Evolutionary conservation across 2,888 invertebrate genomes (phyloP), one percentile per base, ranked within the genome.

Genomic region (Cephonodes hylas): DNA sequence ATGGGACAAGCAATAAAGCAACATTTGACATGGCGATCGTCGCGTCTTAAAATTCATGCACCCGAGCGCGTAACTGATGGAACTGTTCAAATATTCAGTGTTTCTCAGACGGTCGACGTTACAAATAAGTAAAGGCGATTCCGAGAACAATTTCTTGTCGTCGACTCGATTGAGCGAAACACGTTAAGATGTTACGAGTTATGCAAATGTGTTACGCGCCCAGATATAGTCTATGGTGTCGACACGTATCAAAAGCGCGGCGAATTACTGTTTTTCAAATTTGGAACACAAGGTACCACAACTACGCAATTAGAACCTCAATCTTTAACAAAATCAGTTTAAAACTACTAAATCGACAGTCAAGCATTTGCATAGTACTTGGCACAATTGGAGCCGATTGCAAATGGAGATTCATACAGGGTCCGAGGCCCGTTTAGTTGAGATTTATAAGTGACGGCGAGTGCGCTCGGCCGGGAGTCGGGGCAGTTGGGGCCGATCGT

Each of bases 371-470:
- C 62, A 64, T 68, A 67, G 65, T 64, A 63, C 57, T 59, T 42
- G 56, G 42, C 56, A 68, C 75, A 53, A 53, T 38, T 38, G 44
- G 44, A 44, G 15, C 8, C 8, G 53, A 53, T 78, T 10, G 53
- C 45, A 75, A 75, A 76, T 72, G 70, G 79, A 81, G 80, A 81
- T 83, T 85, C 73, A 75, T 76, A 76, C 69, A 71, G 71, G n/a
- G n/a, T n/a, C n/a, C n/a, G n/a, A n/a, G 71, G 71, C 72, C 65
- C 70, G 78, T 75, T 85, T 85, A 89, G 87, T 90, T 88, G 84
- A 89, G 90, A 89, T 89, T 90, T 89, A 89, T 89, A 83, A 71
- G 81, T 74, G 81, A 77, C 83, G 75, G 74, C 72, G 67, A 64
- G 63, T 74, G 84, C 83, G 78, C 81, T 76, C 72, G 61, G 66